Evolutionary conservation across 2,113 vertebrate genomes (phyloP), one percentile per base, ranked within the genome.

Genomic region (Macrotis lagotis): DNA sequence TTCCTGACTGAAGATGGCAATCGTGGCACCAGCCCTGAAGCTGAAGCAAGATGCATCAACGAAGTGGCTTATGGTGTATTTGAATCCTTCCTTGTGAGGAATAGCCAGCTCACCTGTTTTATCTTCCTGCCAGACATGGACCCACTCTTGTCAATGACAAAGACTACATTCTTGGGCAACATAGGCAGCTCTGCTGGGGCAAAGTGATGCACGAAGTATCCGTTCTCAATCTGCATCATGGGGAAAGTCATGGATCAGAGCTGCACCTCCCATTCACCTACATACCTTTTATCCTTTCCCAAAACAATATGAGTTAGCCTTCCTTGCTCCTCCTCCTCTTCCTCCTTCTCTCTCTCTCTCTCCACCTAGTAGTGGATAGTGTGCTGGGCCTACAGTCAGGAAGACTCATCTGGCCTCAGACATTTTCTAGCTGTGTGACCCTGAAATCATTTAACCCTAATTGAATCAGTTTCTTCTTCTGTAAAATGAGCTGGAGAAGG

Each of bases 201-300:
- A 97, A 99, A 99, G 98, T 99, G 99, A 98, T 99, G 99, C 90
- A 99, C 99, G 95, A 99, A 99, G 96, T 99, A 99, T 5, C 99
- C 99, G 9, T 98, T 98, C 92, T 98, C 98, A 9, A 98, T 98
- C 99, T 99, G 97, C 37, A 92, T 51, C 11, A 44, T n/a, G 66
- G 66, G 24, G n/a, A 83, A 37, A 83, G 16, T 8, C 6, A 0
- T 83, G 66, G n/a, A n/a, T 83, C n/a, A 83, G 66, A 83, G 66
- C 66, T 44, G 3, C 16, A 44, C n/a, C 66, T 83, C 66, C 66
- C 66, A 83, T 44, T 44, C 16, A 44, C 37, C n/a, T 83, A 44
- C 25, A 22, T 83, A 44, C n/a, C 66, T 83, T 24, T 19, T 44
- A 22, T 44, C 6, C 19, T 83, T n/a, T 14, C 37, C n/a, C n/a